These are phyloP conservation scores for Hanleya hanleyi DNA, from an alignment of 2,888 invertebrate genomes.

Conservation along the genomic window DNA sequence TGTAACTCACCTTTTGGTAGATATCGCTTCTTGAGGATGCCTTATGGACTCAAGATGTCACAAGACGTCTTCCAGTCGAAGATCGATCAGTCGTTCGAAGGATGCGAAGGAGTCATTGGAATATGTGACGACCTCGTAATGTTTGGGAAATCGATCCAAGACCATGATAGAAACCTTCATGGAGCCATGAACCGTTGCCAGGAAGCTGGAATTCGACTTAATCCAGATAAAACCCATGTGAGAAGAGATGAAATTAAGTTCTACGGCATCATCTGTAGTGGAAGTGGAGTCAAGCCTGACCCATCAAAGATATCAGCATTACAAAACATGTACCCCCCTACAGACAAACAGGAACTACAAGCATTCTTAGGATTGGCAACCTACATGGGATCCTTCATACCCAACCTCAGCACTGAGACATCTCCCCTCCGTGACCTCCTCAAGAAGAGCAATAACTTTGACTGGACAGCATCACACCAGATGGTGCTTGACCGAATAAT, in stretches of 20 bases:
- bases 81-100: constrained; percentile 15
- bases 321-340: constrained; percentile 21
- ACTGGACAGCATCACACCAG: constrained; percentile 31
- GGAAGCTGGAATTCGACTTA: constrained; percentile 5
- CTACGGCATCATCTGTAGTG: constrained; percentile 25
- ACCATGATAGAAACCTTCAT: constrained; percentile 9
- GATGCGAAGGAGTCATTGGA: constrained; percentile 8
- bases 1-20: constrained; percentile 20
- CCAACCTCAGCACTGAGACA: constrained; percentile 19
- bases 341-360: constrained; percentile 25
- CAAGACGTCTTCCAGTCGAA: constrained; percentile 15
- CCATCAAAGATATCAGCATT: constrained; percentile 26
- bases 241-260: constrained; percentile 23
- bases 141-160: constrained; percentile 1
- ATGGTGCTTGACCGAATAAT: too few species aligned
- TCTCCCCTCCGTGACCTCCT: constrained; percentile 25
- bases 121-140: constrained; percentile 15
- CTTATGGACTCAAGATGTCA: constrained; percentile 8
- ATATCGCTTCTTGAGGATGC: neutral
- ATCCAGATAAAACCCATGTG: constrained; percentile 11
- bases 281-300: constrained; percentile 32
- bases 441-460: constrained; percentile 13
- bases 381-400: too few species aligned
- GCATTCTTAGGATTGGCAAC: constrained; percentile 30
- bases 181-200: constrained; percentile 2